These are phyloP conservation scores for Rhyacophila brunnea DNA, from an alignment of 1,140 invertebrate genomes.

Conservation along the genomic window DNA sequence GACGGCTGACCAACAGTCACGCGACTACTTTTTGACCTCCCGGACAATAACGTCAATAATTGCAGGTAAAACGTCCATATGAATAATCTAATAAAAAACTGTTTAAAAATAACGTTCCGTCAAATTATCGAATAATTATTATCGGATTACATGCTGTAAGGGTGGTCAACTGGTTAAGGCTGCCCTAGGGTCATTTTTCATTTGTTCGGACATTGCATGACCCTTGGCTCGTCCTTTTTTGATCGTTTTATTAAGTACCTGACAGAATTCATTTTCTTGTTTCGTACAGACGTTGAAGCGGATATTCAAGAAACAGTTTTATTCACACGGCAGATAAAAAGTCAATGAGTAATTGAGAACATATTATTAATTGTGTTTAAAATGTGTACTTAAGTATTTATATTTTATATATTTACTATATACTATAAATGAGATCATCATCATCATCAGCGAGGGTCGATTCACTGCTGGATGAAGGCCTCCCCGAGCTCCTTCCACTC, in stretches of 20 bases:
- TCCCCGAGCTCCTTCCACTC: no score
- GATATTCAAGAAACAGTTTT: no score
- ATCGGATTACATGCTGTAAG: constrained; percentile 3
- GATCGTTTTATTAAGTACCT: not conserved
- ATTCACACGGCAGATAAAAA: no score
- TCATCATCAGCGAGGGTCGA: no score
- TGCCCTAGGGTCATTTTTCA: constrained; percentile 11
- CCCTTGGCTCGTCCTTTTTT: constrained; percentile 3
- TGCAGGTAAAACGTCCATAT: constrained; percentile 6
- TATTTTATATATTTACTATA: no score
- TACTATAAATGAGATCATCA: no score
- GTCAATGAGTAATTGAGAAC: no score
- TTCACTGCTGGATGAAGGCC: no score
- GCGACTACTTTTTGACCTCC: not conserved
- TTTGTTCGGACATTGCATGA: constrained; percentile 7
- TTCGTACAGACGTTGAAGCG: no score
- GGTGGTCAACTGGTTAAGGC: not conserved
- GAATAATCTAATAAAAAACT: not conserved
- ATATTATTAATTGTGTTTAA: no score
- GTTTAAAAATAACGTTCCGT: constrained; percentile 5
- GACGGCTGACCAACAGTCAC: not conserved
- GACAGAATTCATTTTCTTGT: no score
- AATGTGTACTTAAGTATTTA: no score
- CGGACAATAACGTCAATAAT: not conserved
- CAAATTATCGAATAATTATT: constrained; percentile 17